Base-by-base conservation (phyloP, 2,888 invertebrate species). In the Callimorpha dominula region DNA sequence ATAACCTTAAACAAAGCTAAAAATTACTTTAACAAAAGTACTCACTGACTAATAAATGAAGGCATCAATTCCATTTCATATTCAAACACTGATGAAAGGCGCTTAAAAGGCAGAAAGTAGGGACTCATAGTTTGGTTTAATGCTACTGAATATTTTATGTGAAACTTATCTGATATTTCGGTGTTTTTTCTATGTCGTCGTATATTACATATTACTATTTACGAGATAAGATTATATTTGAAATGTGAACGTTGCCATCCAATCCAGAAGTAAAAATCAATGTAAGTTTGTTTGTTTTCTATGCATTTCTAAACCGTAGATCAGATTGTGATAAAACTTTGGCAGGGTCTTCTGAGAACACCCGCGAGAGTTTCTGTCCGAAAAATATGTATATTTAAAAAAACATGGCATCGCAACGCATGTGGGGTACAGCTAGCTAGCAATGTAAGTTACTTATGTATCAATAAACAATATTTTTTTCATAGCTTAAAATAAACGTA, bases 61-160 rank as follows among this genome's bases (percentile, higher is more conserved):
- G 60, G 11, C 14, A 60, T 31, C 6, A 31, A 60, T 31, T 60
- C 31, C 12, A 31, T 60, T 60, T 60, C 5, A 31, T 14, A 60
- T 14, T 60, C 6, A 31, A 31, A 60, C 31, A 60, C 31, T 60
- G 31, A 31, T 60, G 31, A 60, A 60, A 60, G 31, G 60, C 31
- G 5, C 7, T 60, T 60, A 60, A 60, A 31, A 60, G 31, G 14
- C 60, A 31, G 14, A 31, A 60, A 60, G 31, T 31, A 14, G 57
- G 31, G 7, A 14, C 31, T 31, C 60, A 60, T 60, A 60, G 31
- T 60, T 14, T 7, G 31, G 7, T 2, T 31, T 60, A 31, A 60
- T 60, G 31, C 12, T 7, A 60, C 31, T 60, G 60, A 60, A 60
- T 60, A 60, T 60, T 60, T 60, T 60, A 60, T 60, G 60, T 31